Evolutionary conservation across 2,797 vertebrate species (phyloP).

Genomic region (Schizopygopsis pylzovi): DNA sequence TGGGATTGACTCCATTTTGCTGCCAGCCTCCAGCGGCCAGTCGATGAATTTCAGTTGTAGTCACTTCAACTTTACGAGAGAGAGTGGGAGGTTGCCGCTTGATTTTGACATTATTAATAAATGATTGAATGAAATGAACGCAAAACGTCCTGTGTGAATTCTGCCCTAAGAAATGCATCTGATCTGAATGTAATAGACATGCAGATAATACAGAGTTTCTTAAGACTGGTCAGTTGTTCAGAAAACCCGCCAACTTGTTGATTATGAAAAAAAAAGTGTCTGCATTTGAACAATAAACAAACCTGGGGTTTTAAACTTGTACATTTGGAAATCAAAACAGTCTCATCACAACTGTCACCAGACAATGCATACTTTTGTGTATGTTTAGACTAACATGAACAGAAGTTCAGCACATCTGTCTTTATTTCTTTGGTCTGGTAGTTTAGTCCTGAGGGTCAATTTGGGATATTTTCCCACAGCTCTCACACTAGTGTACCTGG

Average conservation of each 20-base stretch:
- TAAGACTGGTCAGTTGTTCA: background rate
- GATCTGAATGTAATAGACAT: background rate
- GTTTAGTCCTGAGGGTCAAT: conserved; percentile 34
- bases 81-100: too few relatives aligned
- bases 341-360: background rate
- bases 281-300: background rate
- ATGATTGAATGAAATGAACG: too few relatives aligned
- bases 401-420: conserved; percentile 34
- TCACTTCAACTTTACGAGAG: too few relatives aligned
- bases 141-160: too few relatives aligned
- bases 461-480: conserved; percentile 49
- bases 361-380: background rate
- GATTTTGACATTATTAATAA: background rate
- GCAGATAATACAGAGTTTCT: background rate
- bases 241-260: background rate
- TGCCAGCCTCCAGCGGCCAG: too few relatives aligned
- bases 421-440: conserved; percentile 30
- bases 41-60: too few relatives aligned
- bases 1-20: too few relatives aligned
- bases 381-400: conserved; percentile 17
- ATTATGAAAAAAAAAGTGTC: background rate
- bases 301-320: background rate
- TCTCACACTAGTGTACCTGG: conserved; percentile 40
- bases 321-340: background rate
- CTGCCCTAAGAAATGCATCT: too few relatives aligned